These are phyloP conservation scores for Napeogenes inachia DNA, from an alignment of 2,888 invertebrate genomes.

Conservation along the genomic window DNA sequence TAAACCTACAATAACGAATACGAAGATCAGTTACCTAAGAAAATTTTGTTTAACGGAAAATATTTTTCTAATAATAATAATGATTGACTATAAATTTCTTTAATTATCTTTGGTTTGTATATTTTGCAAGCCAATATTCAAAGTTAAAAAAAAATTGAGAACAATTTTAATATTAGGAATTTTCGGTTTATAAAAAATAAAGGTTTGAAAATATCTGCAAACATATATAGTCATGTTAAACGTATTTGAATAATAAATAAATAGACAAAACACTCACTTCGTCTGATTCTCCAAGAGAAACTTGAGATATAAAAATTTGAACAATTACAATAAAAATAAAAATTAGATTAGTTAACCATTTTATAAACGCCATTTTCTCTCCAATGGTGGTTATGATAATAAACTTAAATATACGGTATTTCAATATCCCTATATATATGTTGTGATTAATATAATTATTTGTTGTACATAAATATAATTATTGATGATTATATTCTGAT, in stretches of 20 bases:
- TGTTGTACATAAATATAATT: not conserved
- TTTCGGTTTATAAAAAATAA: no score
- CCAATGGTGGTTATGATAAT: not conserved
- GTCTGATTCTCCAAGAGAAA: not conserved
- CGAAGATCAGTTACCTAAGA: not conserved
- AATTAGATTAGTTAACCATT: not conserved
- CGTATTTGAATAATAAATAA: not conserved
- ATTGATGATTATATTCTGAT: slow-evolving; percentile 6
- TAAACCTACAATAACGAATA: slow-evolving; percentile 23
- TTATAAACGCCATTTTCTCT: slow-evolving; percentile 2
- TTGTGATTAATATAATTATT: slow-evolving; percentile 19
- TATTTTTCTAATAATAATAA: no score
- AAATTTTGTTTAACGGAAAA: no score
- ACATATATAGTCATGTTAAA: not conserved
- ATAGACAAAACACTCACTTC: not conserved
- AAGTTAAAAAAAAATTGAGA: not conserved
- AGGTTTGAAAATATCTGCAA: no score
- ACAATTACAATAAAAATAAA: not conserved
- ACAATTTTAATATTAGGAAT: not conserved
- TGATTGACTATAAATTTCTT: no score
- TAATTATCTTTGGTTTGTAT: no score
- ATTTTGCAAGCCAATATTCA: no score
- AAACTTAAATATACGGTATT: not conserved
- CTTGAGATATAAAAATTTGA: not conserved
- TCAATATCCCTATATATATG: slow-evolving; percentile 12